These are phyloP conservation scores for Stictonetta naevosa DNA, from an alignment of 2,113 vertebrate species.

Conservation along the genomic window DNA sequence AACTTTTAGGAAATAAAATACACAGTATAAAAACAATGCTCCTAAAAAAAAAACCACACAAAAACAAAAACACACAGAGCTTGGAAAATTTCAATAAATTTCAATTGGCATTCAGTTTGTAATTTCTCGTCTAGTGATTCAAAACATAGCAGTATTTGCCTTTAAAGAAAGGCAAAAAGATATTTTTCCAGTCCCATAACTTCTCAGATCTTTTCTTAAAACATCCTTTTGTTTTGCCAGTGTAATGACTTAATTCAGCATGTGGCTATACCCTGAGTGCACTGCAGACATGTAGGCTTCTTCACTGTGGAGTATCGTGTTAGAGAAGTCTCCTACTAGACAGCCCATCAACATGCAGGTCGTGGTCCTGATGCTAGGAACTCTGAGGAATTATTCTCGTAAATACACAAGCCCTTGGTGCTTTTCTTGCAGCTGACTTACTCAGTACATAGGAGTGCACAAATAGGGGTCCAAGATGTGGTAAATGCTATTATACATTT, in stretches of 20 bases:
- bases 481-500: fast-evolving
- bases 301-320: fast-evolving
- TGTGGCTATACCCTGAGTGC: background rate
- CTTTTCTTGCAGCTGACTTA: background rate
- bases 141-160: background rate
- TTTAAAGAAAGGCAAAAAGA: background rate
- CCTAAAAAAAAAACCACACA: too few relatives aligned
- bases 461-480: background rate
- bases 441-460: background rate
- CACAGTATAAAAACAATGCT: background rate
- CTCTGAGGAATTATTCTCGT: background rate
- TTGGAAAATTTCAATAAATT: background rate
- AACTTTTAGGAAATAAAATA: slow-evolving; percentile 23
- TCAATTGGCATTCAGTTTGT: background rate
- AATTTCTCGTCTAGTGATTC: background rate
- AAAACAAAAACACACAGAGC: background rate
- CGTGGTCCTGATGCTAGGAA: background rate
- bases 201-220: background rate
- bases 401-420: background rate
- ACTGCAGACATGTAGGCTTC: background rate
- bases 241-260: background rate
- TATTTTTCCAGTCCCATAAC: background rate
- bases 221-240: background rate
- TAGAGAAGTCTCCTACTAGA: background rate
- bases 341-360: fast-evolving